Conservation (phyloP, 2,113 vertebrate species). For the Telmatochromis sp. region DNA sequence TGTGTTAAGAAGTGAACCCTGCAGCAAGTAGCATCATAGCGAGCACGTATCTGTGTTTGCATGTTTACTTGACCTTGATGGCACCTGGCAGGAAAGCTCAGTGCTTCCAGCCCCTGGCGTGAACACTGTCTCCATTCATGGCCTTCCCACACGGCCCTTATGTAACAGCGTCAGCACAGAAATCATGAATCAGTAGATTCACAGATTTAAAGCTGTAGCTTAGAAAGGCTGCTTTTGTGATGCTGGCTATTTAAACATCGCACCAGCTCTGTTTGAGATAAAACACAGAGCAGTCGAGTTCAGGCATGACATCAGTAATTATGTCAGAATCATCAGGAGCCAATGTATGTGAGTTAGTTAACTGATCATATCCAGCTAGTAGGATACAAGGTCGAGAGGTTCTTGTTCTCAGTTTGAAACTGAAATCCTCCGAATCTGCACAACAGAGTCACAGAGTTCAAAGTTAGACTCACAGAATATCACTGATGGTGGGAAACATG, state of each 20-base stretch:
- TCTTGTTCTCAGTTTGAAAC: background rate
- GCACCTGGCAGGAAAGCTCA: background rate
- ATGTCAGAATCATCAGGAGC: background rate
- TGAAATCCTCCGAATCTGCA: background rate
- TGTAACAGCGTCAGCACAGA: background rate
- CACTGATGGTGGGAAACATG: background rate
- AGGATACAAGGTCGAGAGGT: background rate
- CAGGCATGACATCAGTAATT: background rate
- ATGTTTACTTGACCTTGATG: background rate
- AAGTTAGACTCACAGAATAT: background rate
- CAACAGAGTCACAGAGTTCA: background rate
- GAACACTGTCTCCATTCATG: conserved; percentile 1
- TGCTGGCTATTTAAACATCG: background rate
- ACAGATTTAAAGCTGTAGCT: background rate
- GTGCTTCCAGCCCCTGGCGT: background rate
- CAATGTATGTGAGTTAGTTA: background rate
- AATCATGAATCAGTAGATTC: conserved; percentile 12
- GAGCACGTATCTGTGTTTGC: background rate
- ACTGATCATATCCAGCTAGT: background rate
- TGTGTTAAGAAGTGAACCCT: background rate
- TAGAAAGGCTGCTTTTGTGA: background rate
- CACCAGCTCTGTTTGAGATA: background rate
- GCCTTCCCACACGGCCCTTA: background rate
- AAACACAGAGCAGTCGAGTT: background rate
- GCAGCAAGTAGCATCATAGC: background rate